Evolutionary conservation across 2,113 vertebrate species (phyloP), one percentile per base, ranked within the genome.

Genomic region (Cariama cristata): DNA sequence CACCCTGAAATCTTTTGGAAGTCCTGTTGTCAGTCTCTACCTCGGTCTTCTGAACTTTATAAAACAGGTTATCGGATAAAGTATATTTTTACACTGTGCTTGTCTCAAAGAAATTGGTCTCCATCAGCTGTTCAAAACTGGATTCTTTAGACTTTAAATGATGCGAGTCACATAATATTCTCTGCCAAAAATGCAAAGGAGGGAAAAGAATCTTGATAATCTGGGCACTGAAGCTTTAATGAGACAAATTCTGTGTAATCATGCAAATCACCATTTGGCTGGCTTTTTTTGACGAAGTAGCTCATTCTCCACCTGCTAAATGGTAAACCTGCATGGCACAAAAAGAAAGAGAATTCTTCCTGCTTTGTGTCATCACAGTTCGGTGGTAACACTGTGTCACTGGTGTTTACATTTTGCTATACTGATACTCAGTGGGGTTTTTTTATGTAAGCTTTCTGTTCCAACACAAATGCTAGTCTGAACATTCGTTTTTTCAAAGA

Each of bases 171-270:
- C 53, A 67, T 62, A 35, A 13, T 67, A 47, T 87, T 79, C 56
- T 67, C 64, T 75, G 50, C 27, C 73, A 89, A 93, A 95, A 77
- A 90, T 49, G 53, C 60, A 91, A 91, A 73, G 17, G 35, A 63
- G 23, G 12, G 14, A 71, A 71, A 73, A 40, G 32, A 79, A 64
- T 40, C 52, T 93, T 96, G 67, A 76, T 91, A 87, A 86, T 96
- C 53, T 80, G 63, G 38, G 40, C 58, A 82, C 47, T 62, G 77
- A 55, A 0, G 5, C 21, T 95, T 93, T 95, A 87, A 85, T 94
- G 74, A 93, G 58, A 89, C 45, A 75, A 74, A 64, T 91, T 95
- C 74, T 72, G 42, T 86, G 40, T 90, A 92, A 97, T 94, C 68
- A 93, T 88, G 64, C 47, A 79, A 88, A 92, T 96, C 44, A 50